Base-by-base conservation (phyloP, 2,113 vertebrate species). In the Paraplagusia blochii region DNA sequence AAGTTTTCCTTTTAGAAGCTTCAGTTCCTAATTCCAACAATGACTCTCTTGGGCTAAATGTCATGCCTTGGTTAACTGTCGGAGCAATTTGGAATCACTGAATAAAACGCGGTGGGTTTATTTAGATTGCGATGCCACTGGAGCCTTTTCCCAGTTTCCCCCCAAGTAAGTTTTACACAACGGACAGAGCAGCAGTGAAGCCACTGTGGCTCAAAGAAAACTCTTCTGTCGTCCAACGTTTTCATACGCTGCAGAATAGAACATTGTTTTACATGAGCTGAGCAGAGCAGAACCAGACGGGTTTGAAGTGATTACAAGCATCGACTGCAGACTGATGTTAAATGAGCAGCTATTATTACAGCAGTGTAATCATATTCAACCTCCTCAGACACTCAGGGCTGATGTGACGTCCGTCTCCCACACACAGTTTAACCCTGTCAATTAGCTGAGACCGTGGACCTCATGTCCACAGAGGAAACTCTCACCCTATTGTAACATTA, bases 1-100 rank as follows among this genome's bases (percentile, higher is more conserved):
- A 74, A 76, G 62, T 66, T 80, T 83, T 83, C 64, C 76, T 76
- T 77, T 79, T 78, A 47, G 67, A 74, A 51, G 69, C 69, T 70
- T 61, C 46, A 33, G 48, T 60, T 79, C 40, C 51, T 71, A 66
- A 81, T 69, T 76, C 53, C 59, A 74, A 69, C 76, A 64, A 80
- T 77, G 66, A 53, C 72, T 82, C 55, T 79, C 38, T 66, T 38
- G 40, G 61, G 62, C 76, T 76, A 39, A 71, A 80, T 76, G 60
- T 71, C 59, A 62, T 66, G 79, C 47, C 29, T 69, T 65, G 63
- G 71, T 76, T 52, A 64, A 74, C 54, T 68, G 53, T 74, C 43
- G 45, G 58, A 43, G 8, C 33, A 51, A 72, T 77, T 65, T 72
- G 65, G 70, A 71, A 69, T 67, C 36, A 45, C 54, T 68, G 66